These are phyloP conservation scores for Nothobranchius kuhntae DNA, from an alignment of 2,113 vertebrate species.

Conservation along the genomic window DNA sequence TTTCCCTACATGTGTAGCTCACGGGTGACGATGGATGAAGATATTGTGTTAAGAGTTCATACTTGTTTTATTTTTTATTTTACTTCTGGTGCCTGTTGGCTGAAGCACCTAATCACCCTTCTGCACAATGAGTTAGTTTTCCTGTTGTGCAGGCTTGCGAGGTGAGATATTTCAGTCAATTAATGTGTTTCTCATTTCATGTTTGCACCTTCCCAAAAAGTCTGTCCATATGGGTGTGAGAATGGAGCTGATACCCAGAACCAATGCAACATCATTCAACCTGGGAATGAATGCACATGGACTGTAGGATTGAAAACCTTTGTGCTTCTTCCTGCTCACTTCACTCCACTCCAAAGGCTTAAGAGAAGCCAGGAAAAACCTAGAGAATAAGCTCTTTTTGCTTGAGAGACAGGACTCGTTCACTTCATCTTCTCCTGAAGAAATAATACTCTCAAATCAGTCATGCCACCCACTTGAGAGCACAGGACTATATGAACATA, in stretches of 20 bases:
- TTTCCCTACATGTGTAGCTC: too few relatives aligned
- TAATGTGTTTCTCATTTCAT: background rate
- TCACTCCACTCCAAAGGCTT: slow-evolving; percentile 38
- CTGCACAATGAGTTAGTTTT: background rate
- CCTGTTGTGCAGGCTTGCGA: background rate
- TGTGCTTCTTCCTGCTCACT: slow-evolving; percentile 11
- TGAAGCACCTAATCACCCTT: background rate
- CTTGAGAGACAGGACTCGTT: slow-evolving; percentile 67
- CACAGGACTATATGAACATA: slow-evolving; percentile 5
- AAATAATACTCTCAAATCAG: slow-evolving; percentile 51
- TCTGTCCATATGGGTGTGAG: too few relatives aligned
- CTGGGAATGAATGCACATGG: background rate
- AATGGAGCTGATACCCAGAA: background rate
- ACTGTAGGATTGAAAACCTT: too few relatives aligned
- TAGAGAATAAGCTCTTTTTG: slow-evolving; percentile 59
- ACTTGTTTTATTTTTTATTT: too few relatives aligned
- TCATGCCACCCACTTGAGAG: slow-evolving; percentile 15
- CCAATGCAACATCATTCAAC: background rate
- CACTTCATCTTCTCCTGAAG: slow-evolving; percentile 61
- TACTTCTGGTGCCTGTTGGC: too few relatives aligned
- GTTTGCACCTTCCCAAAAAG: background rate
- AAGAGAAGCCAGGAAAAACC: slow-evolving; percentile 47
- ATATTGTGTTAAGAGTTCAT: too few relatives aligned
- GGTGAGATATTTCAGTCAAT: background rate
- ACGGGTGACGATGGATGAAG: too few relatives aligned